Percentiles rank a stretch among this genome's conserved stretches.
These are phyloP conservation scores for Boulengeromyrus knoepffleri DNA, from an alignment of 2,113 vertebrate species.

Conservation along the genomic window DNA sequence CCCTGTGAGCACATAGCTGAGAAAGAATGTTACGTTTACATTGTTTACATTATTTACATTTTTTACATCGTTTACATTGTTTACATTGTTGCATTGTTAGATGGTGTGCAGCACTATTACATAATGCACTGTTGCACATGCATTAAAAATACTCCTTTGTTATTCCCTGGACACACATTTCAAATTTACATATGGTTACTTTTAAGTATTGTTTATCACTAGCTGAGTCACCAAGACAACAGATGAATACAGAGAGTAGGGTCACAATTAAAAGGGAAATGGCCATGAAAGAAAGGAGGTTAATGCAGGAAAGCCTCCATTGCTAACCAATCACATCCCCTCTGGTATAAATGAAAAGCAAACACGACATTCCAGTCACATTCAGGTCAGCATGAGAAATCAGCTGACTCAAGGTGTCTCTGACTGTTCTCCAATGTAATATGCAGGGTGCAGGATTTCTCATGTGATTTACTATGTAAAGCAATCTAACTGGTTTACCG, in stretches of 20 bases:
- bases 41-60: background rate
- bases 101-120: background rate
- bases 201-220: background rate
- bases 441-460: background rate
- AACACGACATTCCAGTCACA: background rate
- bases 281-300: background rate
- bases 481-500: slow-evolving; percentile 39
- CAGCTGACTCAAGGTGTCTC: background rate
- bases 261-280: background rate
- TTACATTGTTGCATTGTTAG: background rate
- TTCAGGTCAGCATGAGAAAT: background rate
- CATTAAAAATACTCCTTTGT: background rate
- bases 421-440: background rate
- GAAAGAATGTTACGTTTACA: background rate
- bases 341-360: background rate
- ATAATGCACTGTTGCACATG: background rate
- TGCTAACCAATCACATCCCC: background rate
- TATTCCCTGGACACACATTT: background rate
- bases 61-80: background rate
- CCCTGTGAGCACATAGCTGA: background rate
- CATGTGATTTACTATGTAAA: slow-evolving; percentile 8
- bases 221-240: background rate
- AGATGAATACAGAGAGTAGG: background rate
- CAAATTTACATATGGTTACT: background rate
- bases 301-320: background rate